A percentile compares a stretch with the other conserved stretches of the same genome.
phyloP scores from a whole-genome alignment of 2,888 invertebrate genomes.

The Thysanoteuthis rhombus region DNA sequence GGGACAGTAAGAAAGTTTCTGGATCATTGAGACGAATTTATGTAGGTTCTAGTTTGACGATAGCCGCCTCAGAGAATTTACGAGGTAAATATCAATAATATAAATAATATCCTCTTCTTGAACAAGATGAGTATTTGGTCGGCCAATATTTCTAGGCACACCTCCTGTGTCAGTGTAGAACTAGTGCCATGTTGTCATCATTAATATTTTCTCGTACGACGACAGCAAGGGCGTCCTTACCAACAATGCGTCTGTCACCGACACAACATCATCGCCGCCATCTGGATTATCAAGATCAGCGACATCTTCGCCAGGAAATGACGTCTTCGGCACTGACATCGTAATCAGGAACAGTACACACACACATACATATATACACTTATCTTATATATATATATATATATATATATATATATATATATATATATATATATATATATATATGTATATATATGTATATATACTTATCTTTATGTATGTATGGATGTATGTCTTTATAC shows the following conservation, averaged over 20 bases:
- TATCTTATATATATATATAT: no score
- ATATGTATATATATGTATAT: no score
- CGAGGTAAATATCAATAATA: neutral
- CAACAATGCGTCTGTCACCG: neutral
- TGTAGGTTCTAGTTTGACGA: neutral
- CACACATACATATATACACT: no score
- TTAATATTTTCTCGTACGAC: conserved; percentile 12
- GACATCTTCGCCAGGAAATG: neutral
- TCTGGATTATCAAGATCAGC: neutral
- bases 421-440: no score
- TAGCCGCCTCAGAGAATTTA: neutral
- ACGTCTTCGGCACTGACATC: neutral
- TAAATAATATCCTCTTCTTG: neutral
- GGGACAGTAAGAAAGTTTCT: neutral
- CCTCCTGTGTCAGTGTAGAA: neutral
- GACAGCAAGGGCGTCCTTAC: neutral
- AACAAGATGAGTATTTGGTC: neutral
- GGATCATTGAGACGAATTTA: neutral
- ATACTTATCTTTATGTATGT: no score
- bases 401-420: no score
- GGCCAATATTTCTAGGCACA: neutral
- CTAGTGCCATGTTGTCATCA: neutral
- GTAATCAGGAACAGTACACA: no score
- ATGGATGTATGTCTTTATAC: no score
- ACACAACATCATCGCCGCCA: neutral